phyloP scores from a whole-genome alignment of 2,113 vertebrate genomes.

The Alosa alosa region DNA sequence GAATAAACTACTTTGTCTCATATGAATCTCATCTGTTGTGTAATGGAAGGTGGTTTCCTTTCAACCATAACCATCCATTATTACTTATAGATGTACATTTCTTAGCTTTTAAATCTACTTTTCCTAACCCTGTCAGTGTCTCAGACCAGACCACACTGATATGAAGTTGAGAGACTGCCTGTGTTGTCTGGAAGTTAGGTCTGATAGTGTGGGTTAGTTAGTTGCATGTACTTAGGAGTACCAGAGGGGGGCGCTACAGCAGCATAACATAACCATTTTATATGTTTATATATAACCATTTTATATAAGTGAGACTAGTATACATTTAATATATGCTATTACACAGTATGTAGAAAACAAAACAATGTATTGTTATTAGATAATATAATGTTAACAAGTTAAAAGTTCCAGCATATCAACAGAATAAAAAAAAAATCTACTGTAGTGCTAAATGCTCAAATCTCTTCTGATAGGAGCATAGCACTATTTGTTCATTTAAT shows the following conservation, averaged over 20 bases:
- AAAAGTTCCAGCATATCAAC: no score
- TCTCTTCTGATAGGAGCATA: no score
- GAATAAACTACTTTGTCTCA: background rate
- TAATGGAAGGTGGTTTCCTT: background rate
- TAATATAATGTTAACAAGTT: no score
- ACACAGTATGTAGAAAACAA: no score
- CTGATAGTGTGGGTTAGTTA: background rate
- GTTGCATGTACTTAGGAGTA: background rate
- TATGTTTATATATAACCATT: background rate
- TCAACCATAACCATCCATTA: background rate
- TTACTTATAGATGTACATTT: background rate
- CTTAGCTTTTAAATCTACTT: background rate
- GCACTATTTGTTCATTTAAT: no score
- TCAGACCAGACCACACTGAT: background rate
- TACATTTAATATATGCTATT: background rate
- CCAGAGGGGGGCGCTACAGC: background rate
- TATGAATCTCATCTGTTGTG: background rate
- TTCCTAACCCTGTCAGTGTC: background rate
- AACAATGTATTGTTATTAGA: no score
- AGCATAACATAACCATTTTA: background rate
- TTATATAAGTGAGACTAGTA: background rate
- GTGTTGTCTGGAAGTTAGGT: background rate
- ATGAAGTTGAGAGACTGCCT: background rate
- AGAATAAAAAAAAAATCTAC: no score
- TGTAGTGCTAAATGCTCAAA: no score